Base-by-base conservation (phyloP, 1,140 invertebrate species). In the Lethocerus indicus region DNA sequence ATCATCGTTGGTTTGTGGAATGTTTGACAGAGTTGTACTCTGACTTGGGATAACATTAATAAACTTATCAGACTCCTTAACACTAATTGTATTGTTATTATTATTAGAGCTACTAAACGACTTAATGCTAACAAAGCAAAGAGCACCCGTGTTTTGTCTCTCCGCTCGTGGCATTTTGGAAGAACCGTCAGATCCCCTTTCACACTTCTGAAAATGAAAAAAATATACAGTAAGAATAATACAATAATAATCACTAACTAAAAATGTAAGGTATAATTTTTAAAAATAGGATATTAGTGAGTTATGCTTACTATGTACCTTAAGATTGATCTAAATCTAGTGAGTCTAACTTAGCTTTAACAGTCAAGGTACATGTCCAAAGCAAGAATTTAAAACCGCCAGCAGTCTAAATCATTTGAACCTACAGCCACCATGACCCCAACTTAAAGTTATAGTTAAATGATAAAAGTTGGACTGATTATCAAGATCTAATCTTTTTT, bases 1-100 rank as follows among this genome's bases (percentile, higher is more conserved):
- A 67, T 72, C 70, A 71, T 71, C 71, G 70, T 69, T 72, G 65
- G 67, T 70, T 68, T 68, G 68, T 64, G 71, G 70, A 70, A 69
- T 69, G 69, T 68, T 69, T 67, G 70, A 68, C 65, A 65, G 67
- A 54, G 50, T 53, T 51, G 42, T 70, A 71, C 70, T 69, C 69
- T 71, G 67, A 69, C 70, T 69, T 69, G 64, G 70, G 45, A 47
- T 51, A 54, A 51, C 40, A 32, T 47, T 52, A 52, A 20, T 53
- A 45, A 47, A 56, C 49, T 53, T 52, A 54, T 44, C 43, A 54
- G 45, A 37, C 57, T 51, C 54, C 54, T 61, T 60, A 61, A 49
- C 49, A 37, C 57, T 59, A 59, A 53, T 54, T 57, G 54, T 51
- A 56, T 56, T 52, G 55, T 60, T 60, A 62, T 56, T 57, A 58